A percentile compares a stretch with the other conserved stretches of the same genome.
These are phyloP conservation scores for Drosophila tanythrix DNA, from an alignment of 2,888 invertebrate genomes.

Conservation along the genomic window DNA sequence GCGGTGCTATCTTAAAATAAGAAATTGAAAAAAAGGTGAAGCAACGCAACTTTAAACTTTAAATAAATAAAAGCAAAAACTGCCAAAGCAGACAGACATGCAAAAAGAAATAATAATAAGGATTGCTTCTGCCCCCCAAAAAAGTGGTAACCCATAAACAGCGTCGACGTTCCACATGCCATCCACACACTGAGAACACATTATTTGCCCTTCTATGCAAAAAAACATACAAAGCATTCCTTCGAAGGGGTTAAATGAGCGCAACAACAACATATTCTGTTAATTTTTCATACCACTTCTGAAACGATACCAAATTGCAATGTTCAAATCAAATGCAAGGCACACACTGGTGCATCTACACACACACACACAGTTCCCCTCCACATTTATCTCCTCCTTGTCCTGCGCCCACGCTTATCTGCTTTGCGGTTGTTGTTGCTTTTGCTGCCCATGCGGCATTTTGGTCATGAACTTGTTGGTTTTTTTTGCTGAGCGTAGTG, in stretches of 20 bases:
- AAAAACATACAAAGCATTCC: slow-evolving; percentile 66
- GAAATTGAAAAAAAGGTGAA: slow-evolving; percentile 31
- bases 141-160: slow-evolving; percentile 17
- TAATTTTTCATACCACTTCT: slow-evolving; percentile 51
- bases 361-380: slow-evolving; percentile 15
- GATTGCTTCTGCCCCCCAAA: slow-evolving; percentile 11
- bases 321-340: slow-evolving; percentile 58
- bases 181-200: slow-evolving; percentile 71
- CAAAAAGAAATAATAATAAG: slow-evolving; percentile 7
- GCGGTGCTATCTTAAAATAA: slow-evolving; percentile 36
- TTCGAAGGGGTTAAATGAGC: slow-evolving; percentile 74
- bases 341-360: slow-evolving; percentile 47
- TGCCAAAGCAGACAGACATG: slow-evolving; percentile 20
- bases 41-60: slow-evolving; percentile 20
- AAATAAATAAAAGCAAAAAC: slow-evolving; percentile 57
- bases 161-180: slow-evolving; percentile 83
- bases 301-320: slow-evolving; percentile 49
- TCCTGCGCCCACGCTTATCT: slow-evolving; percentile 61
- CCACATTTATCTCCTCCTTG: neutral
- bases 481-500: slow-evolving; percentile 22
- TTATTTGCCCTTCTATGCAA: slow-evolving; percentile 52
- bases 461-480: slow-evolving; percentile 76
- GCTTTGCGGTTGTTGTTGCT: slow-evolving; percentile 18
- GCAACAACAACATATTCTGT: slow-evolving; percentile 45
- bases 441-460: slow-evolving; percentile 63